Percentiles rank a stretch among this genome's conserved stretches.
phyloP scores from a whole-genome alignment of 2,888 invertebrate species.

The Gandaritis pyraliata region DNA sequence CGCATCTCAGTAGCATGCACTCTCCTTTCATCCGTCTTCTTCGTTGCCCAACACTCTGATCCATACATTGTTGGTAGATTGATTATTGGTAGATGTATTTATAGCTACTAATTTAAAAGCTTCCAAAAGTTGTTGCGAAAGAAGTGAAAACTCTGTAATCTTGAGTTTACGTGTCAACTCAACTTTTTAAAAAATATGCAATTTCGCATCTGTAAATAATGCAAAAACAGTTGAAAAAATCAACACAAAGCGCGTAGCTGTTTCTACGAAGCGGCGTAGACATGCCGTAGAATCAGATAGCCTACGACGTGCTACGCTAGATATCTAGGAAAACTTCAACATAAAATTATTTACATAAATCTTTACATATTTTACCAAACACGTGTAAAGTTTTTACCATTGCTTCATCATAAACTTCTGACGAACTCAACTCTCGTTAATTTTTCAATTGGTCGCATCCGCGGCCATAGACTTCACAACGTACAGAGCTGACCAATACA shows the following conservation, averaged over 20 bases:
- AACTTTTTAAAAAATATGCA: too few species aligned
- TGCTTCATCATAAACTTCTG: conserved; percentile 47
- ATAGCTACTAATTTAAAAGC: too few species aligned
- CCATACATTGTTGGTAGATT: too few species aligned
- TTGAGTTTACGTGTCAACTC: too few species aligned
- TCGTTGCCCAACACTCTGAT: too few species aligned
- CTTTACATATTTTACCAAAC: conserved; percentile 22
- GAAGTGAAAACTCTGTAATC: too few species aligned
- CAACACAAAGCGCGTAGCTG: background rate
- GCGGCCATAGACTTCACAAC: conserved; percentile 56
- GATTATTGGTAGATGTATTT: too few species aligned
- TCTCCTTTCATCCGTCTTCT: too few species aligned
- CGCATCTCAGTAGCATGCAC: too few species aligned
- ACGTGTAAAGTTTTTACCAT: conserved; percentile 40
- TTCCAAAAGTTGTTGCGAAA: too few species aligned
- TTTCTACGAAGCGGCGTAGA: background rate
- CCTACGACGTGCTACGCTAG: background rate
- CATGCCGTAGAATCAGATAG: conserved; percentile 1
- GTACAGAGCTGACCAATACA: conserved; percentile 50
- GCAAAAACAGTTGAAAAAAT: background rate
- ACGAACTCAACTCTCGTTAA: conserved; percentile 55
- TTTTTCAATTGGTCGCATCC: conserved; percentile 79
- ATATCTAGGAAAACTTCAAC: too few species aligned
- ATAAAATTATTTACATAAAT: background rate
- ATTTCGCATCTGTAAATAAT: background rate